Evolutionary conservation across 1,140 invertebrate genomes (phyloP).

Genomic region (Trachelipus rathkii): DNA sequence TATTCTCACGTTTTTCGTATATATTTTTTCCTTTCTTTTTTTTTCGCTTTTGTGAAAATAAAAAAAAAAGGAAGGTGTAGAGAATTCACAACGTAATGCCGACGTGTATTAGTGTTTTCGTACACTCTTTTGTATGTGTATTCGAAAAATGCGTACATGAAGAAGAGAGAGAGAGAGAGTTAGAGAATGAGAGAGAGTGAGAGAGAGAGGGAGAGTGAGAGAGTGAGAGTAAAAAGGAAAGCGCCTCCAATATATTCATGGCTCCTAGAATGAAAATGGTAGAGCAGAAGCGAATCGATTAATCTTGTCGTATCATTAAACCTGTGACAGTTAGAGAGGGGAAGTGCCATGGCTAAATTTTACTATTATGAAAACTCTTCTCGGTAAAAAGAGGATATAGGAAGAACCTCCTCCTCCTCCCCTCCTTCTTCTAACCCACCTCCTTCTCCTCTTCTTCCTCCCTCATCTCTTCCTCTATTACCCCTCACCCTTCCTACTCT

Average conservation of each 20-base stretch:
- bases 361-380: slow-evolving; percentile 3
- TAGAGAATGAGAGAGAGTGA: too few species aligned
- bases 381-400: background rate
- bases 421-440: too few species aligned
- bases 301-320: slow-evolving; percentile 13
- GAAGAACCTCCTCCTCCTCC: too few species aligned
- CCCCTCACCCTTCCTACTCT: too few species aligned
- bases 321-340: slow-evolving; percentile 7
- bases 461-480: too few species aligned
- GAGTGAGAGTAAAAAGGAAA: background rate
- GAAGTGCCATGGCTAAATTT: slow-evolving; percentile 9
- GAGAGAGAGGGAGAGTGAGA: too few species aligned
- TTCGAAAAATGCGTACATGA: too few species aligned
- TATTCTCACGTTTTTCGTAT: too few species aligned
- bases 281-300: background rate
- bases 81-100: background rate
- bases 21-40: background rate
- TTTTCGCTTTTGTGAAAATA: background rate
- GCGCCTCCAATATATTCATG: slow-evolving; percentile 7
- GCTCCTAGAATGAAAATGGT: slow-evolving; percentile 1
- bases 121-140: too few species aligned
- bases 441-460: too few species aligned
- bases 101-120: too few species aligned
- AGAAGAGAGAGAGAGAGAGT: too few species aligned
- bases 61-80: background rate